Base-by-base conservation (phyloP, 2,888 invertebrate species). In the Amblyteles armatorius region DNA sequence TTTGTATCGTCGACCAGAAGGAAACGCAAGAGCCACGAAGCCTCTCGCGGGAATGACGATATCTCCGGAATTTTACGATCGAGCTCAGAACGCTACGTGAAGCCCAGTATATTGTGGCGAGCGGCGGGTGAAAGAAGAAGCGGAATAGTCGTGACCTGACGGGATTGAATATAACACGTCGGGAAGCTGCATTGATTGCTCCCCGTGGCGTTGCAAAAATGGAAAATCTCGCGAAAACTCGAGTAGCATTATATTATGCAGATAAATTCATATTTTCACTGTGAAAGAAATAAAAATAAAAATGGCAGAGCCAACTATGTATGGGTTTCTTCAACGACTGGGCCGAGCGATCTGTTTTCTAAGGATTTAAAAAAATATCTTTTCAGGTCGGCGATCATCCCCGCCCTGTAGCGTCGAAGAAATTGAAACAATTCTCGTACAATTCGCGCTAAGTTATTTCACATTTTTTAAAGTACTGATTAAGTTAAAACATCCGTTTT, bases 51-150 rank as follows among this genome's bases (percentile, higher is more conserved):
- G 83, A 83, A 71, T 67, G 79, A 83, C 80, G 79, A 83, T 83
- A 83, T 80, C 83, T 67, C 79, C 79, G 72, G 79, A 83, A 83
- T 83, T 80, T 83, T 83, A 80, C 79, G 83, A 83, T 83, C 79
- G 79, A 76, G 72, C 76, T 60, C 80, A 80, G 72, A 80, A 79
- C 80, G 76, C 76, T 71, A 72, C 57, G 79, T 67, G 83, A 71
- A 78, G 33, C 44, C 68, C 44, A 52, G 68, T 83, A 57, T 60
- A n/a, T 68, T 5, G 33, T 52, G 40, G 68, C 5, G 16, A 36
- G 19, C 29, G 60, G 73, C 33, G 65, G 16, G 71, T 33, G 29
- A 29, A n/a, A 13, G 50, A 33, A 50, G 50, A 48, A 60, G 33
- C 11, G 40, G 26, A 13, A 60, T 60, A 44, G 73, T 79, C 76